phyloP scores from a whole-genome alignment of 2,113 vertebrate genomes.

The Catagonus wagneri region DNA sequence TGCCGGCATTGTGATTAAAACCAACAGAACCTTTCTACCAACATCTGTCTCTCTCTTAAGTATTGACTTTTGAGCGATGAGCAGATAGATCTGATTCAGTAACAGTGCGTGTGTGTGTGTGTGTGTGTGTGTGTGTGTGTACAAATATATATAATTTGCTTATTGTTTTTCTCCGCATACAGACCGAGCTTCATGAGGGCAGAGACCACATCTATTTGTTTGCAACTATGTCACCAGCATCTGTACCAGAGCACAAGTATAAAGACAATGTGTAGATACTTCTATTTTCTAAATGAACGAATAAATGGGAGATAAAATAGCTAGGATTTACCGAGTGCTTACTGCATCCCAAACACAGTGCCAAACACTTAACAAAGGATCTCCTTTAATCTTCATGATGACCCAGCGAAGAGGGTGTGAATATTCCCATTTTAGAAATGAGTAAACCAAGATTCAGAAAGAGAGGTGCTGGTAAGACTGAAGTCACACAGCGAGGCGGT shows the following conservation, averaged over 20 bases:
- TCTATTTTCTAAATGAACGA: not conserved
- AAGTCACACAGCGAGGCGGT: not conserved
- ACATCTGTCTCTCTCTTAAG: not conserved
- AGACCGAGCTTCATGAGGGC: not conserved
- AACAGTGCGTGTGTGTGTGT: not conserved
- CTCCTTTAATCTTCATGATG: not conserved
- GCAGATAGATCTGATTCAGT: not conserved
- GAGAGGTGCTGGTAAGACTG: not conserved
- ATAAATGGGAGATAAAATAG: not conserved
- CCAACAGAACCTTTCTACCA: not conserved
- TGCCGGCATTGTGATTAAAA: not conserved
- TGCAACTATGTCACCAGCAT: not conserved
- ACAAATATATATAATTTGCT: not conserved
- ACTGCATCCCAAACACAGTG: not conserved
- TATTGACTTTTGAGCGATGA: not conserved
- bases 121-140: not conserved
- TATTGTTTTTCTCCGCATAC: not conserved
- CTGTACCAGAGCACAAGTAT: not conserved
- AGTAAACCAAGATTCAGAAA: not conserved
- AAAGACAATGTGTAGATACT: not conserved
- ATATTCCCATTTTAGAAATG: not conserved
- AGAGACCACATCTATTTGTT: not conserved
- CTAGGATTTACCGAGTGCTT: not conserved
- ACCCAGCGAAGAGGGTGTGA: not conserved
- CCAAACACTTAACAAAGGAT: not conserved